A percentile compares a stretch with the other conserved stretches of the same genome.
phyloP scores from a whole-genome alignment of 2,113 vertebrate species.

The Theristicus caerulescens region DNA sequence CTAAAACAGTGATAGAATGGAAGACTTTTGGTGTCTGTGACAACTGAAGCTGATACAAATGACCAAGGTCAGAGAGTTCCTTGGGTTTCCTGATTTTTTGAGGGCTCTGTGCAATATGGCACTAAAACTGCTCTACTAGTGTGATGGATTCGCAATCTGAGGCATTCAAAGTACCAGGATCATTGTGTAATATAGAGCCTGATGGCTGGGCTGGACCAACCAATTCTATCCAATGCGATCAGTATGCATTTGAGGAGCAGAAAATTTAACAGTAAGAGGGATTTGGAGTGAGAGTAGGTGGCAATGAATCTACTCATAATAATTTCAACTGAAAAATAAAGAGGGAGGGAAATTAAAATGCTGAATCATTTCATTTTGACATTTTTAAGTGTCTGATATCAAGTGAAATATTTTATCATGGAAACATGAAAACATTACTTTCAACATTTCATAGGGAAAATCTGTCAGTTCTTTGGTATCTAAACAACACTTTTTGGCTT shows the following conservation, averaged over 20 bases:
- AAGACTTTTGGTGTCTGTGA: not conserved
- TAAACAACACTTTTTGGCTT: not conserved
- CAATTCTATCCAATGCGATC: fast-evolving
- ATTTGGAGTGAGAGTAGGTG: not conserved
- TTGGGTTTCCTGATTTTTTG: not conserved
- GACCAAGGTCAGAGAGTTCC: not conserved
- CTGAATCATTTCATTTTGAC: not conserved
- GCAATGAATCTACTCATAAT: not conserved
- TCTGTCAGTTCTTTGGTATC: not conserved
- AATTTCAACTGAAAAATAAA: not conserved
- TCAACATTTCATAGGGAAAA: not conserved
- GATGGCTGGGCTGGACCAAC: not conserved
- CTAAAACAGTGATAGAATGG: not conserved
- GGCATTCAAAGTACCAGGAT: not conserved
- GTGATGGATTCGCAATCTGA: not conserved
- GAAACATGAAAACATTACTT: not conserved
- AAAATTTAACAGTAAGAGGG: not conserved
- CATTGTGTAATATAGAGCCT: not conserved
- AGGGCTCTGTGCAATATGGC: not conserved
- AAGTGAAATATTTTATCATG: not conserved
- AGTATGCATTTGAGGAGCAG: not conserved
- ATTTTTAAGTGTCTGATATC: not conserved
- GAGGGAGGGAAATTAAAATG: not conserved
- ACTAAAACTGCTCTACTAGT: not conserved
- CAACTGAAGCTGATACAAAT: not conserved